Percentiles rank a stretch among this genome's conserved stretches.
These are phyloP conservation scores for Cephus pulcher DNA, from an alignment of 2,888 invertebrate genomes.

Conservation along the genomic window DNA sequence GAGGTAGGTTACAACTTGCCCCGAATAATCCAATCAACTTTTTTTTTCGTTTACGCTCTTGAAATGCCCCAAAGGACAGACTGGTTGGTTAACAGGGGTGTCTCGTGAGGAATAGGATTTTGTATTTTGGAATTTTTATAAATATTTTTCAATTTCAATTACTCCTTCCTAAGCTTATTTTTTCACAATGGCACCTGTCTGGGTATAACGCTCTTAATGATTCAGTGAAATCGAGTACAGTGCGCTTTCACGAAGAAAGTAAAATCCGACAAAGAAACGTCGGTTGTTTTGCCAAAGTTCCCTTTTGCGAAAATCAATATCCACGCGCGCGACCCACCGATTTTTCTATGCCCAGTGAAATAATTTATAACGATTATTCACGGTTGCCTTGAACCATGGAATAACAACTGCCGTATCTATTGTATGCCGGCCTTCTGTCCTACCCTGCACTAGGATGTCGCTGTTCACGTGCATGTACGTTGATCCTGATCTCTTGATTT, in stretches of 20 bases:
- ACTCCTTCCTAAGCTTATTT: not conserved
- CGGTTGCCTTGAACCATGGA: constrained; percentile 46
- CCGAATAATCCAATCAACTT: not conserved
- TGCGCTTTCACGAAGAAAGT: not conserved
- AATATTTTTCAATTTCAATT: not conserved
- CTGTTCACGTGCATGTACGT: constrained; percentile 14
- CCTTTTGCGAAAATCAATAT: constrained; percentile 14
- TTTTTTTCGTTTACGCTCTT: not conserved
- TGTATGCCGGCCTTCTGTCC: constrained; percentile 26
- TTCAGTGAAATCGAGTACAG: not conserved
- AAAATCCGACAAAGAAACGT: not conserved
- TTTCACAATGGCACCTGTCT: too few relatives aligned
- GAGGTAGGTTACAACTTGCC: not conserved
- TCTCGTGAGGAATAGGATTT: not conserved
- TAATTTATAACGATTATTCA: constrained; percentile 55
- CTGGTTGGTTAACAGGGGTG: not conserved
- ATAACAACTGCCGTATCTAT: constrained; percentile 37
- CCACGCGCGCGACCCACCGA: not conserved
- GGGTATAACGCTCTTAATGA: not conserved
- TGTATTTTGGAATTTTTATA: not conserved
- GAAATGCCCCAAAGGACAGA: not conserved
- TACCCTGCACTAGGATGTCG: not conserved
- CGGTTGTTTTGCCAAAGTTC: constrained; percentile 12
- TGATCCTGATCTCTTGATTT: constrained; percentile 57
- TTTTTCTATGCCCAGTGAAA: constrained; percentile 11